These are phyloP conservation scores for Gadopsis bispinosus DNA, from an alignment of 2,797 vertebrate species.

Conservation along the genomic window DNA sequence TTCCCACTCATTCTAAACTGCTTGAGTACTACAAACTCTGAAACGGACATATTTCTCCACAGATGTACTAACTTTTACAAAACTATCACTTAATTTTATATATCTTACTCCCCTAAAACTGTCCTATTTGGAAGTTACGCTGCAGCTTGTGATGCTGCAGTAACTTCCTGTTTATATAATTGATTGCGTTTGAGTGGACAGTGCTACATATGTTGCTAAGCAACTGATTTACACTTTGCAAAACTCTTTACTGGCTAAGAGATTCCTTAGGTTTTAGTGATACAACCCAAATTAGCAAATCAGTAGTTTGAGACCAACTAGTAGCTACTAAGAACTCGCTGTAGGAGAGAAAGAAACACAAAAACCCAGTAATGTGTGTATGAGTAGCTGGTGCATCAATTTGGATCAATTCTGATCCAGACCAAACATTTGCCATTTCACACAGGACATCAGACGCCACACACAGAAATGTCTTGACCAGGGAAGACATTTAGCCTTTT, in stretches of 20 bases:
- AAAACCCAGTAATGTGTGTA: not conserved
- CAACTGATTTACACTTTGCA: not conserved
- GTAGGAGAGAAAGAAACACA: not conserved
- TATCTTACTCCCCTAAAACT: not conserved
- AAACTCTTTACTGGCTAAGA: not conserved
- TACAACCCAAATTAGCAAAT: not conserved
- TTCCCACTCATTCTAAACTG: not conserved
- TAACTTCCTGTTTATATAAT: too few species aligned
- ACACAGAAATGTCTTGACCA: not conserved
- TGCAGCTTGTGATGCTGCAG: too few species aligned
- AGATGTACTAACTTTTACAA: not conserved
- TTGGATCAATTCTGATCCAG: not conserved
- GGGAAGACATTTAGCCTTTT: conserved; percentile 21
- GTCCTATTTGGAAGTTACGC: not conserved
- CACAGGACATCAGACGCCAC: not conserved
- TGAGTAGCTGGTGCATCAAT: not conserved
- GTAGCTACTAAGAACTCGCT: not conserved
- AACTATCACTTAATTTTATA: not conserved
- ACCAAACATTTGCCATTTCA: not conserved
- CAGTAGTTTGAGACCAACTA: not conserved
- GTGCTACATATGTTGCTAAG: not conserved
- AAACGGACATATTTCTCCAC: not conserved
- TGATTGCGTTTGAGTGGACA: not conserved
- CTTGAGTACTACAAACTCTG: not conserved
- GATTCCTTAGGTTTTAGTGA: not conserved